phyloP scores from a whole-genome alignment of 2,113 vertebrate species.

The Orthonyx spaldingii region DNA sequence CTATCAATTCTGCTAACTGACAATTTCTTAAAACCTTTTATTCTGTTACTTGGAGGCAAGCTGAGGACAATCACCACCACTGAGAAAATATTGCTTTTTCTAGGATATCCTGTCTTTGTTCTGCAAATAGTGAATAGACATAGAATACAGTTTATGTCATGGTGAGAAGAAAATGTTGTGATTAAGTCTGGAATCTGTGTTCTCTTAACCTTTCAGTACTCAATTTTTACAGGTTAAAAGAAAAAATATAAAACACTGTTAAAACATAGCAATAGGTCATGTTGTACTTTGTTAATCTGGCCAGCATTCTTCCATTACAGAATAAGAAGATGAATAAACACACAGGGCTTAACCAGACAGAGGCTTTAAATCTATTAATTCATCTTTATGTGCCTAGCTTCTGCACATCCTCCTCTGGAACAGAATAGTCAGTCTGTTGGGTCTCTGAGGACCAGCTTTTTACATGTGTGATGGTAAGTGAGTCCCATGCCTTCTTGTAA shows the following conservation, averaged over 20 bases:
- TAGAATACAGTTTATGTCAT: not conserved
- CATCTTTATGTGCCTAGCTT: not conserved
- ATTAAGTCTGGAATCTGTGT: not conserved
- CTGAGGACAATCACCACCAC: not conserved
- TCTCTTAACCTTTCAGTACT: not conserved
- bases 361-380: not conserved
- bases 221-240: not conserved
- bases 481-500: not conserved
- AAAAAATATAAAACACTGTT: not conserved
- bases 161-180: not conserved
- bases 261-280: not conserved
- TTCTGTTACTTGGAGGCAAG: not conserved
- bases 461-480: not conserved
- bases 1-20: not conserved
- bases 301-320: not conserved
- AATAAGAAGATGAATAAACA: not conserved
- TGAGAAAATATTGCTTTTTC: conserved; percentile 17
- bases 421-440: not conserved
- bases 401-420: not conserved
- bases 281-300: not conserved
- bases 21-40: not conserved
- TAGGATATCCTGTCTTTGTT: not conserved
- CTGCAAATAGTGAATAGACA: not conserved
- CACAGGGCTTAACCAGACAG: not conserved
- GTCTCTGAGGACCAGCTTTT: not conserved